A percentile compares a stretch with the other conserved stretches of the same genome.
Conservation (phyloP, 1,140 invertebrate species). For the Chelonus insularis region DNA sequence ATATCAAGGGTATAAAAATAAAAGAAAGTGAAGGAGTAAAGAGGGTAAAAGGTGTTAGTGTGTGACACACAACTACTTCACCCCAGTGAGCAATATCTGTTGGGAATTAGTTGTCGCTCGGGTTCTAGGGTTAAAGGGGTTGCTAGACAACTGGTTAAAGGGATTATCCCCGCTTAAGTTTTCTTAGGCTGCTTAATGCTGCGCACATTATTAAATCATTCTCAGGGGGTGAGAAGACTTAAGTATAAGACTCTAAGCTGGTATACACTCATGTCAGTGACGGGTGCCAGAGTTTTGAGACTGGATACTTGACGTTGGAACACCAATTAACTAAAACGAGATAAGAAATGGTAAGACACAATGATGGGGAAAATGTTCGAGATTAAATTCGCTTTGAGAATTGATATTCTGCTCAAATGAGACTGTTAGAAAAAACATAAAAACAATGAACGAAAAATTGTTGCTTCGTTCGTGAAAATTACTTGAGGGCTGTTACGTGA, state of each 20-base stretch:
- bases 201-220: slow-evolving; percentile 54
- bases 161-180: slow-evolving; percentile 52
- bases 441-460: too few relatives aligned
- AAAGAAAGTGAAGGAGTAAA: slow-evolving; percentile 4
- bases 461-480: too few relatives aligned
- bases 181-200: slow-evolving; percentile 43
- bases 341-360: background rate
- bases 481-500: too few relatives aligned
- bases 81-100: slow-evolving; percentile 42
- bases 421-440: too few relatives aligned
- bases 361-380: background rate
- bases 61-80: background rate
- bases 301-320: background rate
- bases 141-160: slow-evolving; percentile 55
- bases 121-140: slow-evolving; percentile 49
- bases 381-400: too few relatives aligned
- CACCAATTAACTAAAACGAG: background rate
- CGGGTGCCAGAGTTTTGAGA: background rate
- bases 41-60: background rate
- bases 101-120: slow-evolving; percentile 50
- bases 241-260: background rate
- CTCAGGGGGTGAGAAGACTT: slow-evolving; percentile 25
- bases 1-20: background rate
- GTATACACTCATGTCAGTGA: background rate
- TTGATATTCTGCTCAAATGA: too few relatives aligned